Evolutionary conservation across 2,888 invertebrate genomes (phyloP).

Genomic region (Meliscaeva auricollis): DNA sequence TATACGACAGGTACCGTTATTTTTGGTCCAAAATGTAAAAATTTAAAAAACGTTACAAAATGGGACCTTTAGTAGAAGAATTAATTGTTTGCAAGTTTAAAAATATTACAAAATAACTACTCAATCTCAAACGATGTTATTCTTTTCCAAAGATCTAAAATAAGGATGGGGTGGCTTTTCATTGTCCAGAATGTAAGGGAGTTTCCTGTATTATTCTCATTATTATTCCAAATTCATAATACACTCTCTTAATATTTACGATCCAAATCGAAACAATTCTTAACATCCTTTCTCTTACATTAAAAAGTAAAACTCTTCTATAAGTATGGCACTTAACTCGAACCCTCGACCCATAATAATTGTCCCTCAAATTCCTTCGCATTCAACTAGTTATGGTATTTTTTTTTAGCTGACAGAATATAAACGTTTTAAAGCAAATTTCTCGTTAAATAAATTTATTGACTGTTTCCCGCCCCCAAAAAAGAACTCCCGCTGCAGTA

Average conservation of each 20-base stretch:
- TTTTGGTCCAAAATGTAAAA: no score
- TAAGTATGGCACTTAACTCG: conserved; percentile 64
- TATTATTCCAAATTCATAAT: conserved; percentile 69
- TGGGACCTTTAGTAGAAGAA: no score
- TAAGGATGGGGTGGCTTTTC: no score
- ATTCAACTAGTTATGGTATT: conserved; percentile 40
- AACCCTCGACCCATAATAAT: conserved; percentile 56
- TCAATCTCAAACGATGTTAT: no score
- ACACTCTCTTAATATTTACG: conserved; percentile 63
- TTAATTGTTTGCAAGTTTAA: no score
- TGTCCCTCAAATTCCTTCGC: background rate
- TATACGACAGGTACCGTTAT: no score
- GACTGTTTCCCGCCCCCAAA: conserved; percentile 39
- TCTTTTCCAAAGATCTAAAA: no score
- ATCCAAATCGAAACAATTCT: conserved; percentile 59
- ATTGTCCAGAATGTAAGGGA: no score
- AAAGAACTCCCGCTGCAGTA: no score
- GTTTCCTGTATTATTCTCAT: no score
- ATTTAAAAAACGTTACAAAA: no score
- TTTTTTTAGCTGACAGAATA: conserved; percentile 31
- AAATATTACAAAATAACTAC: no score
- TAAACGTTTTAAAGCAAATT: conserved; percentile 64
- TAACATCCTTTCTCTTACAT: conserved; percentile 47
- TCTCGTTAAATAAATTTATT: conserved; percentile 67
- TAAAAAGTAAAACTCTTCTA: conserved; percentile 51